phyloP scores from a whole-genome alignment of 2,113 vertebrate genomes.

The Nettapus auritus region DNA sequence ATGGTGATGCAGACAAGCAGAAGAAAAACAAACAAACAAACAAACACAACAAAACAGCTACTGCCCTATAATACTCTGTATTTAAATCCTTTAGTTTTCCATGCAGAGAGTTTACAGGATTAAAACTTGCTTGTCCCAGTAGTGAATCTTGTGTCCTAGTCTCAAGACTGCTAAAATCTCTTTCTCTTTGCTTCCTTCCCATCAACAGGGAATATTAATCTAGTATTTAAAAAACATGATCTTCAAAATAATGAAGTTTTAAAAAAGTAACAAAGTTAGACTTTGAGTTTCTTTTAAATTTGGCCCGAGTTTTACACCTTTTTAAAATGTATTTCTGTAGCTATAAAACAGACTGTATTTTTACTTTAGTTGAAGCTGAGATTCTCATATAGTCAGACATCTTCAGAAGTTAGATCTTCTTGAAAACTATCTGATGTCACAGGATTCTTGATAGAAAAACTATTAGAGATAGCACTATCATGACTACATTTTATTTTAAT shows the following conservation, averaged over 20 bases:
- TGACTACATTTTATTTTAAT: background rate
- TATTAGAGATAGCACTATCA: background rate
- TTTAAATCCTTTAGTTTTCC: background rate
- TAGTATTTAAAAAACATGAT: accelerated
- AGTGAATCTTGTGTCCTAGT: background rate
- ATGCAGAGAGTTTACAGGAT: background rate
- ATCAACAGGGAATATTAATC: background rate
- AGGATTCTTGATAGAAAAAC: background rate
- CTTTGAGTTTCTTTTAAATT: background rate
- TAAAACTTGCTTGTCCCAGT: background rate
- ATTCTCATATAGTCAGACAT: background rate
- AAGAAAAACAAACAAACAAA: background rate
- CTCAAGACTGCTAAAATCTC: background rate
- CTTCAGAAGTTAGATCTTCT: background rate
- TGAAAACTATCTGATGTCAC: background rate
- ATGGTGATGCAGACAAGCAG: slow-evolving; percentile 33
- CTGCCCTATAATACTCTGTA: background rate
- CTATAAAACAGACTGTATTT: background rate
- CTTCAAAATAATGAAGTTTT: background rate
- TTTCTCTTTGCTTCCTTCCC: background rate
- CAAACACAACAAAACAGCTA: background rate
- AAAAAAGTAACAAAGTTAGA: background rate
- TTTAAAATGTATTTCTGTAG: background rate
- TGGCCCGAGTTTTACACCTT: background rate
- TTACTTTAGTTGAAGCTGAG: background rate